Percentiles rank a stretch among this genome's conserved stretches.
Conservation (phyloP, 2,797 vertebrate genomes). For the Geotria australis region DNA sequence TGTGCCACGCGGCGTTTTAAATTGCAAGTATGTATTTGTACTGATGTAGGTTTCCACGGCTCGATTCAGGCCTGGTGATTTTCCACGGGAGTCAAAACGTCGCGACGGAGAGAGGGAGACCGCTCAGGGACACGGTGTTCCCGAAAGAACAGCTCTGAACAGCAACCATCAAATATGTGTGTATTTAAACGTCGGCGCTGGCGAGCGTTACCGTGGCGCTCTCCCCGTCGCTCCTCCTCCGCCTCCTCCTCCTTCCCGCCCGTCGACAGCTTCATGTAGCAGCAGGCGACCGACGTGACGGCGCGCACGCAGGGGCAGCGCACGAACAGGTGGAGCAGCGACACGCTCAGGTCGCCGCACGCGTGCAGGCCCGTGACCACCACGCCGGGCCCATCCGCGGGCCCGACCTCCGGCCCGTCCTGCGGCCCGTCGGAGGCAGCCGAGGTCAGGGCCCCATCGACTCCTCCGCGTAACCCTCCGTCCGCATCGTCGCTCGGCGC, state of each 20-base stretch:
- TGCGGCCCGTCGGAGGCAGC: background rate
- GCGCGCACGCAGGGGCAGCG: constrained; percentile 23
- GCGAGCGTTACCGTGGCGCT: too few relatives aligned
- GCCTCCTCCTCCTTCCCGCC: constrained; percentile 9
- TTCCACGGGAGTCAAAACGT: too few relatives aligned
- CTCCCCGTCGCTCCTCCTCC: background rate
- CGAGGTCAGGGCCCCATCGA: background rate
- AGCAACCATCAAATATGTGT: too few relatives aligned
- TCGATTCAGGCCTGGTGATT: too few relatives aligned
- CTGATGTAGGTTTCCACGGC: too few relatives aligned
- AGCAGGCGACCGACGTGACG: constrained; percentile 50
- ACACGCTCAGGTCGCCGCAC: constrained; percentile 55
- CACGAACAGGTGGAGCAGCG: constrained; percentile 43
- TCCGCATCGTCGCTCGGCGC: background rate
- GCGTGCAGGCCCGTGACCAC: constrained; percentile 57
- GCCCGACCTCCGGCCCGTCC: background rate
- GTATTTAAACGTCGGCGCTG: too few relatives aligned
- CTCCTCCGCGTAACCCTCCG: too few relatives aligned
- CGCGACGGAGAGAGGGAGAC: too few relatives aligned
- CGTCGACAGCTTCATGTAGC: constrained; percentile 71
- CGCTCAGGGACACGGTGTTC: too few relatives aligned
- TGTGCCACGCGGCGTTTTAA: too few relatives aligned
- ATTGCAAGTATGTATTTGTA: too few relatives aligned
- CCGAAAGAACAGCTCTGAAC: too few relatives aligned
- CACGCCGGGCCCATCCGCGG: constrained; percentile 3